Evolutionary conservation across 2,113 vertebrate species (phyloP).

Genomic region (Peucedramus taeniatus): DNA sequence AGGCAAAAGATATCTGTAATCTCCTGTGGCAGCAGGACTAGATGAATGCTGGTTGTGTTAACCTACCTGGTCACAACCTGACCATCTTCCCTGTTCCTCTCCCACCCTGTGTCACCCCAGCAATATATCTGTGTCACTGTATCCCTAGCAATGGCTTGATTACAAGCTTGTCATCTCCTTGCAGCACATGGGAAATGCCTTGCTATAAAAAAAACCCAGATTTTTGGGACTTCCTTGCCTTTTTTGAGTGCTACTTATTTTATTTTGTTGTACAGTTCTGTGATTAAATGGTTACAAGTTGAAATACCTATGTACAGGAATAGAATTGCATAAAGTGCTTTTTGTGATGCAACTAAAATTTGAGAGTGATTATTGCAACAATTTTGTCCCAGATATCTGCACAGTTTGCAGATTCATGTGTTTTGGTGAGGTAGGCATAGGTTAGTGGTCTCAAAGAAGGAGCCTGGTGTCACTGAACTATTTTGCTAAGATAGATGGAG

Average conservation of each 20-base stretch:
- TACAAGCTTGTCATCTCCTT: neutral
- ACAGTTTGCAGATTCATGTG: neutral
- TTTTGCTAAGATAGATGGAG: neutral
- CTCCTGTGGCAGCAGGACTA: neutral
- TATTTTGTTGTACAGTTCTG: neutral
- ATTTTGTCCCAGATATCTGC: neutral
- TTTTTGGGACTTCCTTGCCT: neutral
- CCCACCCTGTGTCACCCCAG: accelerated
- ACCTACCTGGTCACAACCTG: neutral
- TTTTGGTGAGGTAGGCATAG: slow-evolving; percentile 32
- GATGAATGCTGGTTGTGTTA: no score
- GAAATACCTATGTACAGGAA: neutral
- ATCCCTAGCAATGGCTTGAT: neutral
- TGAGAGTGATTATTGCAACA: neutral
- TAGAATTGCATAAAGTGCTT: neutral
- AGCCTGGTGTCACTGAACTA: neutral
- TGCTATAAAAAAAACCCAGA: neutral
- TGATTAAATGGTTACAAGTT: neutral
- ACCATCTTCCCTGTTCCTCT: neutral
- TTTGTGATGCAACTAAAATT: neutral
- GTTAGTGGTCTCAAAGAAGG: neutral
- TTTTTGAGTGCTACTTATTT: neutral
- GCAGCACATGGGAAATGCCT: neutral
- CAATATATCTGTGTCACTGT: neutral
- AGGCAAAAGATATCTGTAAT: neutral